Conservation (phyloP, 2,113 vertebrate genomes). For the Elgaria multicarinata region DNA sequence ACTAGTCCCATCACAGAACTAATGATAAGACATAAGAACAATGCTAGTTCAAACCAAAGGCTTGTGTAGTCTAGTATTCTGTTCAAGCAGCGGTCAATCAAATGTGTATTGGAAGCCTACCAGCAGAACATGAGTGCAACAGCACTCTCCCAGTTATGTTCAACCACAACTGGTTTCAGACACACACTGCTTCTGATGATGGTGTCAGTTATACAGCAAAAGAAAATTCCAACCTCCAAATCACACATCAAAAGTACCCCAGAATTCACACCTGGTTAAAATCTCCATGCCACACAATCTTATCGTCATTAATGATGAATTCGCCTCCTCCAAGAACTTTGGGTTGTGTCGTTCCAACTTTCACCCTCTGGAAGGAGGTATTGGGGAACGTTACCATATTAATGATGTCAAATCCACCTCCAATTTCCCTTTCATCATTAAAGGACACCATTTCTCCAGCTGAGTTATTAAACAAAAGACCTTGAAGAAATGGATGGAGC, state of each 20-base stretch:
- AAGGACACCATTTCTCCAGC: slow-evolving; percentile 2
- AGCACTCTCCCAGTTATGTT: too few species aligned
- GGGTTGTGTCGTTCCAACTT: not conserved
- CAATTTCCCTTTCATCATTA: not conserved
- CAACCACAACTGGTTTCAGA: too few species aligned
- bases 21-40: too few species aligned
- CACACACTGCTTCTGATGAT: too few species aligned
- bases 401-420: not conserved
- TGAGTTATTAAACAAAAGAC: not conserved
- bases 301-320: not conserved
- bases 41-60: too few species aligned
- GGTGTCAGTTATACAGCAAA: not conserved
- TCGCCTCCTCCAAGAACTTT: not conserved
- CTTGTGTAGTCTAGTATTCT: too few species aligned
- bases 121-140: too few species aligned
- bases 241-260: too few species aligned
- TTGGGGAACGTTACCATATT: not conserved
- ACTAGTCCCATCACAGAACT: too few species aligned
- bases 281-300: not conserved
- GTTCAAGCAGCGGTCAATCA: too few species aligned
- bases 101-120: too few species aligned
- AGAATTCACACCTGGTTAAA: not conserved
- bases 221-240: too few species aligned
- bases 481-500: not conserved
- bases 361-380: not conserved